Conservation (phyloP, 2,797 vertebrate genomes). For the Lacerta viridis region DNA sequence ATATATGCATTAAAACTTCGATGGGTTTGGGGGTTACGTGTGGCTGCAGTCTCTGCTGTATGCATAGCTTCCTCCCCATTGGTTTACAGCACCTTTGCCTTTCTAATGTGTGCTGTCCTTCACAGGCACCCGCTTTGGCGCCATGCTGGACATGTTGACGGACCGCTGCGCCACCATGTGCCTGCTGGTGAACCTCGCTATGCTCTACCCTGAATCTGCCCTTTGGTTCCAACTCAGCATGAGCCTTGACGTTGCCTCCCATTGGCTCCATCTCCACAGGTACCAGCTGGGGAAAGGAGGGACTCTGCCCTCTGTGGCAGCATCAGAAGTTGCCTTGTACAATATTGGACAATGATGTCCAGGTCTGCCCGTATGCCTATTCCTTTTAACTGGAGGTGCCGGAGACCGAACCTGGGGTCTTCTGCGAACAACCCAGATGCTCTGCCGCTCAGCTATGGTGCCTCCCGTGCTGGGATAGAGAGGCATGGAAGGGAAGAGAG, state of each 20-base stretch:
- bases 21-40: too few relatives aligned
- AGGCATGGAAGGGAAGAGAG: background rate
- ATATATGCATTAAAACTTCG: background rate
- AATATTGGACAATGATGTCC: background rate
- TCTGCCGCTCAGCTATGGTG: background rate
- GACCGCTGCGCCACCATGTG: conserved; percentile 95
- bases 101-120: background rate
- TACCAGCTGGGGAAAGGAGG: conserved; percentile 41
- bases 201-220: conserved; percentile 89
- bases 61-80: background rate
- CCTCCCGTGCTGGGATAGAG: background rate
- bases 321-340: background rate
- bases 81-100: background rate
- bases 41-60: background rate
- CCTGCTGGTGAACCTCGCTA: conserved; percentile 91
- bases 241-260: conserved; percentile 91
- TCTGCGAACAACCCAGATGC: background rate
- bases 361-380: background rate
- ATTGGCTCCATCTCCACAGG: conserved; percentile 95
- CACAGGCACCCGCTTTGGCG: conserved; percentile 90
- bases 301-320: background rate
- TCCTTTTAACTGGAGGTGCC: background rate
- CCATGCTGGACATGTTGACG: conserved; percentile 95
- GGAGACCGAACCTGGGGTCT: too few relatives aligned
- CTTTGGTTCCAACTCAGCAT: conserved; percentile 93